Base-by-base conservation (phyloP, 2,797 vertebrate species). In the Enteromius unitaeniatus region DNA sequence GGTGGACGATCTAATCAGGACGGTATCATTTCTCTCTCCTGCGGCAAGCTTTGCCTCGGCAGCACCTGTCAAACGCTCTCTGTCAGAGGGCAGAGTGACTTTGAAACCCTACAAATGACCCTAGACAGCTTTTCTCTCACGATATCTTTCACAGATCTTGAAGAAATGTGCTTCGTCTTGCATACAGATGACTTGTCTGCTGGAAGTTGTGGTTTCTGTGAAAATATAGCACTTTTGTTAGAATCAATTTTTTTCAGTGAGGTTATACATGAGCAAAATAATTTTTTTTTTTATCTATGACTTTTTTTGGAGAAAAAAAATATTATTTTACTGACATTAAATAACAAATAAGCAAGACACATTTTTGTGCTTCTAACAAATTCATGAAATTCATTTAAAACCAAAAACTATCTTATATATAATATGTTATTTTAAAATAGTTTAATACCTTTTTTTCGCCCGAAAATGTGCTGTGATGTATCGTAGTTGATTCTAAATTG, bases 1-100 rank as follows among this genome's bases (percentile, higher is more conserved):
- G 92, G 92, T 93, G 91, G 92, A 91, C 74, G 92, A 94, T 94
- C 91, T 94, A 93, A 95, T 94, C 93, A 83, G 15, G 70, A 79
- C 81, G 53, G 74, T 88, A 92, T 95, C 93, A 88, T 89, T 93
- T 93, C 92, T 88, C 91, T 26, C 89, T 91, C 88, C 88, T 92
- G 88, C 90, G 92, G 94, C 94, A 87, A 91, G 79, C 81, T 94
- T 90, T 88, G 62, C 86, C 94, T 90, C 89, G 86, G 89, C 91
- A 91, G 89, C 70, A 88, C 81, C 89, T 92, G 91, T 93, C 92
- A 90, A 81, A 87, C 89, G 72, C 69, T 65, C 79, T 85, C 87
- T 89, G 73, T 88, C 88, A 89, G 88, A 88, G 90, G 91, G 85
- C 88, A 85, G 79, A 93, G 89, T 88, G 91, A 91, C 92, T 88